Evolutionary conservation across 2,797 vertebrate species (phyloP).

Genomic region (Molossus alvarezi): DNA sequence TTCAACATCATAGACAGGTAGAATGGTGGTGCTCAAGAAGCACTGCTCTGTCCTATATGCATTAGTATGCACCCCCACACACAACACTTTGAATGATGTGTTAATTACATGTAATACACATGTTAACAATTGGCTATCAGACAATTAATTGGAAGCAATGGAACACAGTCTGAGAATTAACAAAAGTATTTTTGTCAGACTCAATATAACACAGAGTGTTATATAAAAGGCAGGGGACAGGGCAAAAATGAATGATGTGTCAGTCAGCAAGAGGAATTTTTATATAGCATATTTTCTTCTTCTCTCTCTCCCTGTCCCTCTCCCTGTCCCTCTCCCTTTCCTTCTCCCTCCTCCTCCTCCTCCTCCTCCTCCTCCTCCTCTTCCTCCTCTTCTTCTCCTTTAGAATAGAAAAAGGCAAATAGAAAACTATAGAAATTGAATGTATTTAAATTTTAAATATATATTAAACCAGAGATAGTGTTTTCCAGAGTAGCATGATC

Average conservation of each 20-base stretch:
- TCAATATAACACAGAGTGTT: background rate
- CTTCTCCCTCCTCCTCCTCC: background rate
- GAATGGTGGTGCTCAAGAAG: background rate
- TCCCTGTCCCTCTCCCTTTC: background rate
- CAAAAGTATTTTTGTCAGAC: background rate
- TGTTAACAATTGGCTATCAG: background rate
- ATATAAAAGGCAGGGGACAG: background rate
- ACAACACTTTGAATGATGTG: background rate
- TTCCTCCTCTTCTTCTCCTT: background rate
- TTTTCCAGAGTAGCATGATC: background rate
- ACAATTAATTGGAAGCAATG: background rate
- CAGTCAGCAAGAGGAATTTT: background rate
- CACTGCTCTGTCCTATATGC: background rate
- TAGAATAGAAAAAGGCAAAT: background rate
- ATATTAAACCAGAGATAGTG: background rate
- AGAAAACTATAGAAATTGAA: background rate
- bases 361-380: no score
- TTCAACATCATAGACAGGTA: background rate
- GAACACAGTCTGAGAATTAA: background rate
- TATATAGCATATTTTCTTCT: background rate
- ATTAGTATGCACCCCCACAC: background rate
- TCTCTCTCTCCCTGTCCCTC: background rate
- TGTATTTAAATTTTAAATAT: conserved; percentile 8
- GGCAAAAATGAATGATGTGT: background rate
- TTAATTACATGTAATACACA: background rate